Base-by-base conservation (phyloP, 92 coral and sea anemone species). In the Desmophyllum pertusum region DNA sequence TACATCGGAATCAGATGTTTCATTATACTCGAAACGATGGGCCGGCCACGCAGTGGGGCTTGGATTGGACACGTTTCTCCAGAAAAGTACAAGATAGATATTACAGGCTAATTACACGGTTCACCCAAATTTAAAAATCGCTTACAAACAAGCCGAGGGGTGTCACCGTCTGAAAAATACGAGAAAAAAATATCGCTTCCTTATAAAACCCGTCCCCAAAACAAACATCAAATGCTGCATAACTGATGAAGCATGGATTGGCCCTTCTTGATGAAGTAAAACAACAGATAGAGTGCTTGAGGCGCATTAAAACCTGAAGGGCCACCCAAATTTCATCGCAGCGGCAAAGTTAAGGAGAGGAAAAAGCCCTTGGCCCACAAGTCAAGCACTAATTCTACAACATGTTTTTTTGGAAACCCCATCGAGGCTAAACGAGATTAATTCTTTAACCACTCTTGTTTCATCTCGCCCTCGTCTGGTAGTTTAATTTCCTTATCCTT, bases 261-360 rank as follows among this genome's bases (percentile, higher is more conserved):
- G 86, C 83, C 30, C 84, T 92, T 17, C 81, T 89, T 19, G 43
- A n/a, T 19, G 91, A 89, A 84, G 72, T 90, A n/a, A 39, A 87
- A 89, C 40, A 46, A n/a, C n/a, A 70, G 23, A 83, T 46, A 46
- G 18, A 30, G 2, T 87, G n/a, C n/a, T 93, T 51, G 77, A 81
- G 67, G 33, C 75, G 25, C 68, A 82, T 15, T n/a, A n/a, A n/a
- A 90, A 78, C 31, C 87, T 93, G 2, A 93, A 90, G n/a, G n/a
- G 40, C 96, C 88, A 25, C 91, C 93, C 7, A 93, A 93, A 69
- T 90, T n/a, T n/a, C n/a, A n/a, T n/a, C n/a, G n/a, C n/a, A n/a
- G n/a, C n/a, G n/a, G n/a, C n/a, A n/a, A n/a, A n/a, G n/a, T n/a
- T n/a, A n/a, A n/a, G n/a, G n/a, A n/a, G n/a, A 70, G 92, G n/a